Base-by-base conservation (phyloP, 2,113 vertebrate genomes). In the Grammatotria lemairii region DNA sequence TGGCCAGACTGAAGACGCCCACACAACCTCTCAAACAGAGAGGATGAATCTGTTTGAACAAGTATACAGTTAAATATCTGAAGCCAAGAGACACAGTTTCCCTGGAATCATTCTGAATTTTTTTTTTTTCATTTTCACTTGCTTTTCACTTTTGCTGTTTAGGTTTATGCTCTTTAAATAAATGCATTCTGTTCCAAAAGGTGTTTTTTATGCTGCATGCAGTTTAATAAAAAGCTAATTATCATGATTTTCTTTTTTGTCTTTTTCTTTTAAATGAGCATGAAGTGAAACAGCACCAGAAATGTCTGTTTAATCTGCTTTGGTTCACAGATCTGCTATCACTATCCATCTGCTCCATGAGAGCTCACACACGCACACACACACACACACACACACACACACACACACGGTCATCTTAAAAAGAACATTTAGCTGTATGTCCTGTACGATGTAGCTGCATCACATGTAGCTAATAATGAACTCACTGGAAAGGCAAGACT, bases 271-370 rank as follows among this genome's bases (percentile, higher is more conserved):
- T 42, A 70, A 42, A 42, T 42, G 12, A 42, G 38, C 83, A 78
- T 54, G 26, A 60, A 85, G 33, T 55, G 80, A 88, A 85, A 80
- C 49, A 54, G 81, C 26, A 84, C 81, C 55, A 54, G 81, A 80
- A 92, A 85, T 49, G 14, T 87, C 70, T 85, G 85, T 82, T 85
- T 86, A 83, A 91, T 89, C 83, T 47, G 82, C 79, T 42, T 80
- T 14, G 60, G 87, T 89, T 94, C 88, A 89, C 85, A 90, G 85
- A 86, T 78, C 63, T 88, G 65, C 68, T 81, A 49, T 88, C 90
- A 85, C 35, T 81, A 83, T 87, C 90, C 89, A 92, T 88, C 86
- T 92, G 88, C 80, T 91, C 45, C 51, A 80, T 90, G 26, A 83
- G 73, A 85, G 82, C 78, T 58, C 42, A 19, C 80, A 63, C 73